Evolutionary conservation across 2,797 vertebrate species (phyloP).

Genomic region (Menidia menidia): DNA sequence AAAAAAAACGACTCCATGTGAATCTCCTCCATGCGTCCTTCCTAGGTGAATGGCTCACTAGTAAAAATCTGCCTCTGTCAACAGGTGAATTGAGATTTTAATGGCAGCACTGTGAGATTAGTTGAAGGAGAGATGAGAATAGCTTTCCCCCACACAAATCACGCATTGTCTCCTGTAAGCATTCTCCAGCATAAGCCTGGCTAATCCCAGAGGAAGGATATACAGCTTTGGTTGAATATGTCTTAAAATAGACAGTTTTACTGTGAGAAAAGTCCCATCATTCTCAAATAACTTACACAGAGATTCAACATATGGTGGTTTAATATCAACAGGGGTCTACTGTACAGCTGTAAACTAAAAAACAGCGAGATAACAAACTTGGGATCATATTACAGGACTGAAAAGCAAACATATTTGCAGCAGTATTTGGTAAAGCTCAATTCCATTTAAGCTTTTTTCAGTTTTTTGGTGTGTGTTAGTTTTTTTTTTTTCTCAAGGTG

Average conservation of each 20-base stretch:
- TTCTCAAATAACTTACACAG: conserved; percentile 15
- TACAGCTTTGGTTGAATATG: conserved; percentile 38
- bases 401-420: conserved; percentile 37
- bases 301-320: conserved; percentile 27
- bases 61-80: conserved; percentile 55
- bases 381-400: conserved; percentile 45
- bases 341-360: conserved; percentile 43
- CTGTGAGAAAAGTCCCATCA: conserved; percentile 18
- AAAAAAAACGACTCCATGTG: conserved; percentile 30
- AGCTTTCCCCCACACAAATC: conserved; percentile 45
- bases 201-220: conserved; percentile 55
- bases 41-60: conserved; percentile 47
- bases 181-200: conserved; percentile 33
- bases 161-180: conserved; percentile 58
- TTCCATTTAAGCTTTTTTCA: background rate
- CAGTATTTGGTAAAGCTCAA: background rate
- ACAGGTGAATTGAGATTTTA: conserved; percentile 68
- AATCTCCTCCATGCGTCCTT: conserved; percentile 57
- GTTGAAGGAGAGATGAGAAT: conserved; percentile 52
- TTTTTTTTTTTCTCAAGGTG: conserved; percentile 53
- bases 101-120: conserved; percentile 64
- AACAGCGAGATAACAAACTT: conserved; percentile 53
- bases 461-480: conserved; percentile 51
- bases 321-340: conserved; percentile 52
- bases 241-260: conserved; percentile 46